Evolutionary conservation across 92 coral and sea anemone species (phyloP), one percentile per base, ranked within the genome.

Genomic region (Blastomussa wellsi): DNA sequence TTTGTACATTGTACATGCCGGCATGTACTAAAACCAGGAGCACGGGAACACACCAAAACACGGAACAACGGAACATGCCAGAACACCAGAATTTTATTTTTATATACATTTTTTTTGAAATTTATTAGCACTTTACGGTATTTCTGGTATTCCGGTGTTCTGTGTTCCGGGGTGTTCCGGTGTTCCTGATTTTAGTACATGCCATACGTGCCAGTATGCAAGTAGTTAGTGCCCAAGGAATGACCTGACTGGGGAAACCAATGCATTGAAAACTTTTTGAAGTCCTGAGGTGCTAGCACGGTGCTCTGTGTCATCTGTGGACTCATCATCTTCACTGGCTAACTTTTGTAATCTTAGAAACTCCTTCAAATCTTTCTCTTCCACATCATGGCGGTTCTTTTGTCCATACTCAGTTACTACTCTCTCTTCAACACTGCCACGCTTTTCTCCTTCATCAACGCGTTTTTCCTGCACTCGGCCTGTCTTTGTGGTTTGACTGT

Each of bases 361-460:
- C 82, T 93, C 97, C 60, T 75, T 90, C 67, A 93, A 87, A 35
- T 93, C 91, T 51, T 79, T 91, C 68, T 87, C 94, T 82, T 92
- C 94, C 39, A 92, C 88, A 14, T 92, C 94, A 79, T 90, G 93
- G 36, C 98, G 84, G 88, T 91, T 92, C 67, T 88, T 89, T 69
- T 93, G 94, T 38, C 90, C 92, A 85, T 95, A 95, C 44, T 91
- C 97, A 71, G 88, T 36, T 47, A 94, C 98, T 67, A 66, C 49
- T 67, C 76, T 66, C 47, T 80, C 84, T 13, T 65, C 76, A 64
- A 26, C 44, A 31, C 31, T 16, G 29, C 22, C 10, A 20, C 32
- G 35, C 75, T 67, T 24, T 65, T 31, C 33, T 80, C 47, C 64
- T 66, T 47, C 76, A 44, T 47, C 41, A 31, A 33, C 17, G 7